Percentiles rank a stretch among this genome's conserved stretches.
phyloP scores from a whole-genome alignment of 2,113 vertebrate genomes.

The Oriolus oriolus region DNA sequence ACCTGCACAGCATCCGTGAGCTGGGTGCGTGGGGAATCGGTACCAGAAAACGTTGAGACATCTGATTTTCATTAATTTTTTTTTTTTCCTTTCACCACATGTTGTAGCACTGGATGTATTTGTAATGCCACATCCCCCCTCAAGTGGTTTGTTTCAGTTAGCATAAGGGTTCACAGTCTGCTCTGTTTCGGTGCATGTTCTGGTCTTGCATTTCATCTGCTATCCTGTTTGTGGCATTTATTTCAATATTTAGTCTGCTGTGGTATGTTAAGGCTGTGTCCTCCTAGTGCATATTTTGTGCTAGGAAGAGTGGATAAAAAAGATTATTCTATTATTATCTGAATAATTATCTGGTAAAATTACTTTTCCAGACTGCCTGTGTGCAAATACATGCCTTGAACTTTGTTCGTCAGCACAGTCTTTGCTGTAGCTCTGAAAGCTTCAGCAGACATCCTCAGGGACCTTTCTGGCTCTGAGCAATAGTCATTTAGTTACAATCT shows the following conservation, averaged over 20 bases:
- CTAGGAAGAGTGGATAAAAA: background rate
- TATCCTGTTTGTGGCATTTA: background rate
- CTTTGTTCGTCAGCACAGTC: background rate
- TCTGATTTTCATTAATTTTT: background rate
- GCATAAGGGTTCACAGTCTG: background rate
- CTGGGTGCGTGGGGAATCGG: background rate
- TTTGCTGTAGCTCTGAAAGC: background rate
- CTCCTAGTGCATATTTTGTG: background rate
- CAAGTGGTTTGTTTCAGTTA: conserved; percentile 32
- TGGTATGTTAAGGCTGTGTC: background rate
- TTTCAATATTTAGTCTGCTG: conserved; percentile 2
- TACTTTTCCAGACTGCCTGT: conserved; percentile 2
- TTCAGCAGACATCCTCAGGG: background rate
- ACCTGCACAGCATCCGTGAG: background rate
- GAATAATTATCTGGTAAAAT: background rate
- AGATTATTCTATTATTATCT: background rate
- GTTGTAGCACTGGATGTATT: background rate
- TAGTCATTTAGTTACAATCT: background rate
- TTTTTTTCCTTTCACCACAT: background rate
- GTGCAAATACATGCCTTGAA: background rate
- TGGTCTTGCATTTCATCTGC: background rate
- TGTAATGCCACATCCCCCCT: background rate
- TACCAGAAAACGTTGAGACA: background rate
- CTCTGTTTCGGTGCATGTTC: background rate
- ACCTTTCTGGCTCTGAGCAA: background rate